Evolutionary conservation across 2,888 invertebrate species (phyloP).

Genomic region (Pecten maximus): DNA sequence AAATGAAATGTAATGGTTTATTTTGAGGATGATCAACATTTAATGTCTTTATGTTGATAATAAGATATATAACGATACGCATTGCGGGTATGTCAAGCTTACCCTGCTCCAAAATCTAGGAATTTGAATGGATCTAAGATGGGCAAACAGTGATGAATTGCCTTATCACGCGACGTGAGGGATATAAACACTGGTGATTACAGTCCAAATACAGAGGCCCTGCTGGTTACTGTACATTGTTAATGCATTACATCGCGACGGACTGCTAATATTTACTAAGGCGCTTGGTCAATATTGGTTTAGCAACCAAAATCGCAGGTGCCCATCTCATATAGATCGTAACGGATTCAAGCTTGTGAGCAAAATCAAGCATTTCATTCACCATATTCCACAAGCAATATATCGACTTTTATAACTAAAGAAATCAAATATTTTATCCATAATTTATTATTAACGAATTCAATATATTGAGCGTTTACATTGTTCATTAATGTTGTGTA

Average conservation of each 20-base stretch:
- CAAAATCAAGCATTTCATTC: constrained; percentile 13
- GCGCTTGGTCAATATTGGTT: constrained; percentile 21
- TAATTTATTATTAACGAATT: background rate
- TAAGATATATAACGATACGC: too few relatives aligned
- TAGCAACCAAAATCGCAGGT: constrained; percentile 32
- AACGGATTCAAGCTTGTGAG: background rate
- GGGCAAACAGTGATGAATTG: constrained; percentile 5
- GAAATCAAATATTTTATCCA: background rate
- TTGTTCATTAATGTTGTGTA: background rate
- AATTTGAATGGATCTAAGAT: constrained; percentile 3
- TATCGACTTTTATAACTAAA: constrained; percentile 1
- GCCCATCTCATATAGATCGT: constrained; percentile 8
- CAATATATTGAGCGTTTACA: background rate
- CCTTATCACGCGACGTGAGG: background rate
- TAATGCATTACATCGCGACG: constrained; percentile 20
- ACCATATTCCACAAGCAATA: background rate
- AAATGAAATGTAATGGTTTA: background rate
- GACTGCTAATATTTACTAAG: constrained; percentile 4
- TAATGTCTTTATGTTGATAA: background rate
- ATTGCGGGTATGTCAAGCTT: background rate
- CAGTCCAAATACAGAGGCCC: background rate
- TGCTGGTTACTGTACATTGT: background rate
- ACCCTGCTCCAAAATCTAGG: background rate
- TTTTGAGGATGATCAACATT: background rate
- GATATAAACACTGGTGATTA: constrained; percentile 9